Base-by-base conservation (phyloP, 1,140 invertebrate genomes). In the Olivierus martensii region DNA sequence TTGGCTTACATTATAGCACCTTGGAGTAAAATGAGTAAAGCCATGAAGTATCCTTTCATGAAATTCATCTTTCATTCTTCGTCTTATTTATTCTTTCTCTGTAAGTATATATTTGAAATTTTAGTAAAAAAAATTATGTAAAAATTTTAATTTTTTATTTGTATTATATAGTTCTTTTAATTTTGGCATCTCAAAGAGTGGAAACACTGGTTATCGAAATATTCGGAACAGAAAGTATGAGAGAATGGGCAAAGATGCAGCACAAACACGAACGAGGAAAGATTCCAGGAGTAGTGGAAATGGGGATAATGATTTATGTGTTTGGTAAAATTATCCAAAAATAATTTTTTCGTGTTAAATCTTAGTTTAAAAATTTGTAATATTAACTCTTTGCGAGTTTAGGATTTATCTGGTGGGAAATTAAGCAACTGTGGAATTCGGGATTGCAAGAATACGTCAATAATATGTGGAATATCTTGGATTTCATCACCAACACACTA, bases 401-500 rank as follows among this genome's bases (percentile, higher is more conserved):
- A 92, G 90, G 90, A 70, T 77, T 93, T 58, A 82, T 97, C 42
- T 88, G 85, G 75, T 79, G 79, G 9, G 92, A 97, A 73, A 81
- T 92, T 41, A 79, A 83, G 62, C 73, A 88, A 21, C 70, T 96
- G 14, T 95, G 89, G 81, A 74, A 79, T 0, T 84, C 83, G 53
- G 92, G 92, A 0, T 63, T 95, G n/a, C 66, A 82, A 34, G 87
- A 92, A 42, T 97, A 96, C 64, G 73, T 92, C 34, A 80, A 80
- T 45, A 91, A 97, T 70, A 77, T 95, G 52, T 97, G 93, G 93
- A 97, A 97, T 66, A 88, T 95, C 59, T 82, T 96, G 4, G 93
- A 97, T 67, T 95, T 94, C 64, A 83, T 94, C 59, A 92, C 88
- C 15, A 94, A 95, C 67, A 77, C 81, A 56, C 86, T 96, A 60